Percentiles rank a stretch among this genome's conserved stretches.
Evolutionary conservation across 2,797 vertebrate genomes (phyloP).

Genomic region (Sebastes iracundus): DNA sequence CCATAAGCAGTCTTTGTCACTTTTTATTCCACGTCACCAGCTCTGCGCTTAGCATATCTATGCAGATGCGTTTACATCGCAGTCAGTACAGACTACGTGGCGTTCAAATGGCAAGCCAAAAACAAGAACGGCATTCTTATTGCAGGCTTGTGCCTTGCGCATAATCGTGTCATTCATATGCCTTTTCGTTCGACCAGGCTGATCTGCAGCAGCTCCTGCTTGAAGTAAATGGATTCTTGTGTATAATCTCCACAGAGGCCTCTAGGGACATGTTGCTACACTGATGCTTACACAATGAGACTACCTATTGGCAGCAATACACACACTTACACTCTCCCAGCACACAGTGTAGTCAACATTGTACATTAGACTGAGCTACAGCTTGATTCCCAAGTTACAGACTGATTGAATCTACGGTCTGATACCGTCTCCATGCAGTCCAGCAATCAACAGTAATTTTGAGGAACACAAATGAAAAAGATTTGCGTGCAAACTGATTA

Average conservation of each 20-base stretch:
- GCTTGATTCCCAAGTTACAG: conserved; percentile 6
- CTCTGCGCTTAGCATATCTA: too few species aligned
- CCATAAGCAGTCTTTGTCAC: too few species aligned
- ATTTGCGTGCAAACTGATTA: neutral
- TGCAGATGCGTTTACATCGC: too few species aligned
- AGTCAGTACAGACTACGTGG: too few species aligned
- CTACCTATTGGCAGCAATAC: conserved; percentile 50
- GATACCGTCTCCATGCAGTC: neutral
- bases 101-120: too few species aligned
- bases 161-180: too few species aligned
- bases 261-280: conserved; percentile 59
- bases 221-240: conserved; percentile 64
- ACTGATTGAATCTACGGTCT: neutral
- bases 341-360: conserved; percentile 6
- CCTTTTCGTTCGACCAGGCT: too few species aligned
- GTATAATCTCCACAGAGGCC: conserved; percentile 58
- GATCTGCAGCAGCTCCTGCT: conserved; percentile 32
- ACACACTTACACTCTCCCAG: conserved; percentile 25
- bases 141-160: too few species aligned
- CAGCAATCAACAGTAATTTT: neutral
- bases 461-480: neutral
- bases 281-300: conserved; percentile 67
- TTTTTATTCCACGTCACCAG: too few species aligned
- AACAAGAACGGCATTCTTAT: too few species aligned
- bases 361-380: conserved; percentile 8